Conservation (phyloP, 2,797 vertebrate species). For the Myotis daubentonii region DNA sequence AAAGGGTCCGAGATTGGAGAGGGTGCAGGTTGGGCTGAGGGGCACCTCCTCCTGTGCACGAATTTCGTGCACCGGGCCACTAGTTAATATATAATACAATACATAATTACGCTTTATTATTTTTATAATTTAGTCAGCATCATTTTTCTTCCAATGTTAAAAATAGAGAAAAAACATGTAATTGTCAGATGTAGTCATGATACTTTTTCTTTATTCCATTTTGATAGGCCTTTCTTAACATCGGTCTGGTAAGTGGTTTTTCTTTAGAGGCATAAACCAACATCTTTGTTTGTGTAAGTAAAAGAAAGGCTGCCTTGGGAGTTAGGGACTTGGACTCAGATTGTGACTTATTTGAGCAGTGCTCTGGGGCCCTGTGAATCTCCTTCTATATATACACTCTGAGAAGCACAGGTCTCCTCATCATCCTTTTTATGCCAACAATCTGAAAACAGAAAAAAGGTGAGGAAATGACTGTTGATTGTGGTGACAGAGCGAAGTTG, state of each 20-base stretch:
- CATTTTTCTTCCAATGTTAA: not conserved
- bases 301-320: not conserved
- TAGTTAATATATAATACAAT: not conserved
- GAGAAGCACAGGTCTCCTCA: no score
- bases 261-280: not conserved
- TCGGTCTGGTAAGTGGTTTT: not conserved
- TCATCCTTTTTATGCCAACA: no score
- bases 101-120: not conserved
- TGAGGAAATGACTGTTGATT: no score
- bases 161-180: not conserved
- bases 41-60: no score
- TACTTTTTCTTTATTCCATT: not conserved
- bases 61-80: not conserved
- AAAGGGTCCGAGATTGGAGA: no score
- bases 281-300: not conserved
- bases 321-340: not conserved
- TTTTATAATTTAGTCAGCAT: conserved; percentile 1
- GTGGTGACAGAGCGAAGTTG: no score
- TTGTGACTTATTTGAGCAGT: not conserved
- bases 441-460: no score
- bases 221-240: not conserved
- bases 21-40: no score
- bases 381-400: no score
- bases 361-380: no score
- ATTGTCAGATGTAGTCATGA: not conserved